Evolutionary conservation across 2,113 vertebrate genomes (phyloP).

Genomic region (Phyllostomus discolor): DNA sequence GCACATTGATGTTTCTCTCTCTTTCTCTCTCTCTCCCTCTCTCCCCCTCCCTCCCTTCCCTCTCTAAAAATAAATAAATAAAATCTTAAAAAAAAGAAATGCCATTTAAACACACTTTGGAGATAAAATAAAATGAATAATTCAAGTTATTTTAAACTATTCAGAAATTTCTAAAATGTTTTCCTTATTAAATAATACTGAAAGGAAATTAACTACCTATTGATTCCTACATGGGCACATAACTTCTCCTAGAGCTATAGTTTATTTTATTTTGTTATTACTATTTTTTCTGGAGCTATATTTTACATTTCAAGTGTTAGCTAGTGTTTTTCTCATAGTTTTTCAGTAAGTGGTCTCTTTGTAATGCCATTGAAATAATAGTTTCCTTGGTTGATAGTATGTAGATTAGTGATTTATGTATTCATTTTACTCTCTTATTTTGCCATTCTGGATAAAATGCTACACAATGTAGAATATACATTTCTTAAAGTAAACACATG

Average conservation of each 20-base stretch:
- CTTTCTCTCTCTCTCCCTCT: too few relatives aligned
- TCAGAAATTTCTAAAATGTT: not conserved
- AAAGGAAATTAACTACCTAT: not conserved
- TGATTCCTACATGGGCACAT: not conserved
- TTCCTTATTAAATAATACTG: not conserved
- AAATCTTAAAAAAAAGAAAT: too few relatives aligned
- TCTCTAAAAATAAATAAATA: too few relatives aligned
- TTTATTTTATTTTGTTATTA: not conserved
- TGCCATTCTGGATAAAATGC: not conserved
- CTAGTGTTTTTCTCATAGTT: not conserved
- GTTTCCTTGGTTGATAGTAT: not conserved
- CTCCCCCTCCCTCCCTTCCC: too few relatives aligned
- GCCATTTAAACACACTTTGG: not conserved
- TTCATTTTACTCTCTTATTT: conserved; percentile 3
- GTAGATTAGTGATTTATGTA: not conserved
- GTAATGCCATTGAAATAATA: not conserved
- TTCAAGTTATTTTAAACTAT: not conserved
- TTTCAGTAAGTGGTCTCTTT: not conserved
- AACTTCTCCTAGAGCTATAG: conserved; percentile 10
- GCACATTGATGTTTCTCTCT: too few relatives aligned
- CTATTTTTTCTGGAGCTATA: too few relatives aligned
- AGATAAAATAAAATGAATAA: not conserved
- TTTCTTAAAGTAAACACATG: not conserved
- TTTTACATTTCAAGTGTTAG: not conserved
- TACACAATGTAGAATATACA: not conserved